These are phyloP conservation scores for Amorpha juglandis DNA, from an alignment of 2,888 invertebrate species.

Conservation along the genomic window DNA sequence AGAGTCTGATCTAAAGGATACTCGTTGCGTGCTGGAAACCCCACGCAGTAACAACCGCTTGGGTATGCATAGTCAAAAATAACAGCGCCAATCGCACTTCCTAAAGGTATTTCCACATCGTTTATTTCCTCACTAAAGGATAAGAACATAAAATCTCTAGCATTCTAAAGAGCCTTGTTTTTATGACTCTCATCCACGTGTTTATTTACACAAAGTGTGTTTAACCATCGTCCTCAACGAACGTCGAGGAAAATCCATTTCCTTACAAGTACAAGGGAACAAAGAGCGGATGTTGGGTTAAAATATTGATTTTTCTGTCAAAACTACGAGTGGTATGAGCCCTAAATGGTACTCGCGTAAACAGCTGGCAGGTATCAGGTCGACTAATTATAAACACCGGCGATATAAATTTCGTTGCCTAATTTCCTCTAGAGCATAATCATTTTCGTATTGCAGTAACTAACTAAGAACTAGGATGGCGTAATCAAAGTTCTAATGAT, in stretches of 20 bases:
- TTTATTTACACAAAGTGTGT: constrained; percentile 33
- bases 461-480: neutral
- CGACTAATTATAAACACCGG: constrained; percentile 32
- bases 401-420: constrained; percentile 32
- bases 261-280: constrained; percentile 46
- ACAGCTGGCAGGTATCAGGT: constrained; percentile 13
- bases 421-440: constrained; percentile 40
- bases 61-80: neutral
- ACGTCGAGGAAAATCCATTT: constrained; percentile 60
- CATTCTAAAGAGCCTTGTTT: constrained; percentile 14
- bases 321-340: neutral
- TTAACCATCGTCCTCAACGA: constrained; percentile 39
- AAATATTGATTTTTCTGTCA: constrained; percentile 60
- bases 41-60: too few species aligned
- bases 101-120: neutral
- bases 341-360: constrained; percentile 6
- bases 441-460: constrained; percentile 32
- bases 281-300: constrained; percentile 63
- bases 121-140: neutral
- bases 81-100: neutral
- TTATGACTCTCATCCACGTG: constrained; percentile 17
- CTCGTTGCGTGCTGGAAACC: too few species aligned
- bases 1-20: neutral
- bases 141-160: neutral
- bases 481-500: neutral